Base-by-base conservation (phyloP, 1,140 invertebrate species). In the Patella vulgata region DNA sequence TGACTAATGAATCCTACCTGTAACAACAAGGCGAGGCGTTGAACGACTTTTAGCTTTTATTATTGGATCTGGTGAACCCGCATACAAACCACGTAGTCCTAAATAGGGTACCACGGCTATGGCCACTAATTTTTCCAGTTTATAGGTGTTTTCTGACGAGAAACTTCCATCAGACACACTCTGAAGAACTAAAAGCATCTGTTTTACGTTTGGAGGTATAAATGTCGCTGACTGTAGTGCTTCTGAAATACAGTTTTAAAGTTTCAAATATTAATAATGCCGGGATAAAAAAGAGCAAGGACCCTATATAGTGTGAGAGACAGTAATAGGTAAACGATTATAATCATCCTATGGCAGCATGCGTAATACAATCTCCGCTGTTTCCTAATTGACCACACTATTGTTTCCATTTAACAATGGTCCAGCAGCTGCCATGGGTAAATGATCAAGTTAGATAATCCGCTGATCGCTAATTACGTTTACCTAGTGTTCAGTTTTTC, bases 141-240 rank as follows among this genome's bases (percentile, higher is more conserved):
- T 57, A 5, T 68, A 58, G 48, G 73, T 63, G 36, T 75, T 71
- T 47, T 78, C 71, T 28, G 63, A 68, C 19, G 72, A 67, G 43
- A 71, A 70, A 17, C 57, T 55, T 27, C 68, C 50, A 50, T 78
- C 75, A 11, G 68, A 56, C 2, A 75, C 62, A 30, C 75, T 61
- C 73, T 78, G 73, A 51, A 78, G 36, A 31, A 78, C 59, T 23
- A 78, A 46, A 4, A 78, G 42, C 75, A 78, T 78, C 44, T 78
- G 75, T 39, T 58, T 63, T 12, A 78, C 66, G n/a, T 56, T 57
- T n/a, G 71, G 55, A 23, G 71, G 66, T 19, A 71, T 36, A 14
- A 59, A 31, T 19, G 64, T 57, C 27, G 59, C 39, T 2, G 58
- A 56, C 6, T 70, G 68, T 21, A 77, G 33, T 9, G 73, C 67